Conservation (phyloP, 2,797 vertebrate genomes). For the Mormyrops attenuatus region DNA sequence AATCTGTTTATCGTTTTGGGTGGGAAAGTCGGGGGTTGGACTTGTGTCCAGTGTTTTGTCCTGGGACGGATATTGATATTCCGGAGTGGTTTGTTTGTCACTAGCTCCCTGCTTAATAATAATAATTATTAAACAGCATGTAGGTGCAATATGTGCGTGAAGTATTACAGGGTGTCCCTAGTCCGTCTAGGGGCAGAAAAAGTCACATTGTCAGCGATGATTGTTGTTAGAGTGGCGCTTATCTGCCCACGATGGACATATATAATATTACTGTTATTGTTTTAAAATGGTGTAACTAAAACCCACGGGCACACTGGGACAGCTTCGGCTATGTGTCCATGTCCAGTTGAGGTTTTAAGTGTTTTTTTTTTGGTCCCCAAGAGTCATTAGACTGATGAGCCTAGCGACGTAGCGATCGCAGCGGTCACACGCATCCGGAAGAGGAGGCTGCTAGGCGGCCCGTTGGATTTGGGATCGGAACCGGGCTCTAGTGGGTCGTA, state of each 20-base stretch:
- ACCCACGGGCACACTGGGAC: background rate
- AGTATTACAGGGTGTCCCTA: background rate
- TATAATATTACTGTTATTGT: background rate
- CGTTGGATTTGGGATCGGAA: background rate
- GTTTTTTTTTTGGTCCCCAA: background rate
- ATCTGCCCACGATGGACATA: background rate
- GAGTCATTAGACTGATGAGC: background rate
- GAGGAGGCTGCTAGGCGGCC: background rate
- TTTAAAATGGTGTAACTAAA: background rate
- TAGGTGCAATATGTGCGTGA: background rate
- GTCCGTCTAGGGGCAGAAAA: background rate
- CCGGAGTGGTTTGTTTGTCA: background rate
- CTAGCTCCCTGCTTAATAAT: background rate
- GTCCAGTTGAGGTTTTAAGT: background rate
- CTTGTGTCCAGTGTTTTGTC: background rate
- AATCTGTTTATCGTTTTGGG: conserved; percentile 3
- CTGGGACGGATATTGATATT: background rate
- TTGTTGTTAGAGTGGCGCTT: background rate
- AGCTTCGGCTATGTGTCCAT: background rate
- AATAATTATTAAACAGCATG: background rate
- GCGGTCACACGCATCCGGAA: background rate
- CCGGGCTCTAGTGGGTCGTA: background rate
- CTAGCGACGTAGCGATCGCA: background rate
- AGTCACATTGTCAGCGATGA: background rate
- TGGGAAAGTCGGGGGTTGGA: background rate